Evolutionary conservation across 1,140 invertebrate genomes (phyloP).

Genomic region (Sycobia sp.): DNA sequence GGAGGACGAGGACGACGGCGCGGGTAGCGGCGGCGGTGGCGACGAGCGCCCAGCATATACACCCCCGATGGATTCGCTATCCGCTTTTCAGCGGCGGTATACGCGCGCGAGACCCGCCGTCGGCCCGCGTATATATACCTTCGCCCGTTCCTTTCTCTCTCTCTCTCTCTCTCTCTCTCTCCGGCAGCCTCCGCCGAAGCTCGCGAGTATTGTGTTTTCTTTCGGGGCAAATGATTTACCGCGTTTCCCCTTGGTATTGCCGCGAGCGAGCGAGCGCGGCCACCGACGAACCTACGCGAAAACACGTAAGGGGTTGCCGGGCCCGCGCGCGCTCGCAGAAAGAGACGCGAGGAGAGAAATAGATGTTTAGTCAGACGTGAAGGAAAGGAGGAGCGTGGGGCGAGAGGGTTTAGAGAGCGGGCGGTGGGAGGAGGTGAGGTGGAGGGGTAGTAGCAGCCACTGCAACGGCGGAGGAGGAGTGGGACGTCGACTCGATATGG

Average conservation of each 20-base stretch:
- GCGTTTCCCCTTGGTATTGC: constrained; percentile 47
- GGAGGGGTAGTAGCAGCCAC: constrained; percentile 26
- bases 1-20: too few species aligned
- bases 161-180: constrained; percentile 6
- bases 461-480: constrained; percentile 12
- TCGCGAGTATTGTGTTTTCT: constrained; percentile 57
- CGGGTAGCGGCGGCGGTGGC: too few species aligned
- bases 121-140: too few species aligned
- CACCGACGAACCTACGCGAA: too few species aligned
- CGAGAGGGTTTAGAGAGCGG: constrained; percentile 11
- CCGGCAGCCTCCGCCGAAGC: constrained; percentile 29
- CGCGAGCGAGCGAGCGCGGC: constrained; percentile 43
- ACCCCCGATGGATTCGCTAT: too few species aligned
- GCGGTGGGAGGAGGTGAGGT: constrained; percentile 21
- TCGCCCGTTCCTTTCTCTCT: too few species aligned
- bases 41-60: too few species aligned
- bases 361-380: constrained; percentile 36
- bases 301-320: constrained; percentile 52
- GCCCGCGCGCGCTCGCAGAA: too few species aligned
- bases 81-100: too few species aligned
- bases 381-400: constrained; percentile 2
- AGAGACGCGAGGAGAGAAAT: constrained; percentile 29
- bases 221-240: constrained; percentile 61
- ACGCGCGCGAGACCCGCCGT: neutral
- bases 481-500: constrained; percentile 47